phyloP scores from a whole-genome alignment of 2,888 invertebrate genomes.

The Dasypolia templi region DNA sequence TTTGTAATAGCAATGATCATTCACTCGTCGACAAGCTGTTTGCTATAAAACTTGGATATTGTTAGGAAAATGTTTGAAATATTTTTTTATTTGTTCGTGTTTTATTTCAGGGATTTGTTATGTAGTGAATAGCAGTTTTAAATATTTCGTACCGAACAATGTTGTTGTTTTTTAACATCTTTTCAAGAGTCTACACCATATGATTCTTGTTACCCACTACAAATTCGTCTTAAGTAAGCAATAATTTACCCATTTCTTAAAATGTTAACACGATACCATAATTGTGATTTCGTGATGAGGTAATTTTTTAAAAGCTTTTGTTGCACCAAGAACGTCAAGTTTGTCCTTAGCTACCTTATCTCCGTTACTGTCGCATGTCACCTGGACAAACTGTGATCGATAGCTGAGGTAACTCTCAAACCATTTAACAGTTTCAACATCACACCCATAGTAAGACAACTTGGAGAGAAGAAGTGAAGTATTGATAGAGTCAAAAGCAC shows the following conservation, averaged over 20 bases:
- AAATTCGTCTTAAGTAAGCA: not conserved
- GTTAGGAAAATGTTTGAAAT: conserved; percentile 49
- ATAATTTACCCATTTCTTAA: not conserved
- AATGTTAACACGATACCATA: too few species aligned
- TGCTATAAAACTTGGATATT: conserved; percentile 55
- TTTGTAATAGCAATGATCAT: conserved; percentile 67
- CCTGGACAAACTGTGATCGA: too few species aligned
- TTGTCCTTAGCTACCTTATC: not conserved
- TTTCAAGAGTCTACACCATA: not conserved
- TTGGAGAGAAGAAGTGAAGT: too few species aligned
- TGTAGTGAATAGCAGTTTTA: not conserved
- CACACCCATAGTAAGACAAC: too few species aligned
- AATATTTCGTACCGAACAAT: not conserved
- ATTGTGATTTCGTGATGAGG: not conserved
- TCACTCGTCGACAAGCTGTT: conserved; percentile 62
- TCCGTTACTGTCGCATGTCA: too few species aligned
- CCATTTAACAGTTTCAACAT: too few species aligned
- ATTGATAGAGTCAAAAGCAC: too few species aligned
- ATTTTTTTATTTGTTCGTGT: conserved; percentile 44
- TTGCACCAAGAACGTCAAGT: not conserved
- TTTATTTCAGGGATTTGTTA: conserved; percentile 1
- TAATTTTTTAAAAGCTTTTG: not conserved
- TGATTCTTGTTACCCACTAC: not conserved
- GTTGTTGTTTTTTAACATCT: not conserved
- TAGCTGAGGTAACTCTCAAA: too few species aligned